Evolutionary conservation across 2,113 vertebrate species (phyloP), one percentile per base, ranked within the genome.

Genomic region (Scolopax mira): DNA sequence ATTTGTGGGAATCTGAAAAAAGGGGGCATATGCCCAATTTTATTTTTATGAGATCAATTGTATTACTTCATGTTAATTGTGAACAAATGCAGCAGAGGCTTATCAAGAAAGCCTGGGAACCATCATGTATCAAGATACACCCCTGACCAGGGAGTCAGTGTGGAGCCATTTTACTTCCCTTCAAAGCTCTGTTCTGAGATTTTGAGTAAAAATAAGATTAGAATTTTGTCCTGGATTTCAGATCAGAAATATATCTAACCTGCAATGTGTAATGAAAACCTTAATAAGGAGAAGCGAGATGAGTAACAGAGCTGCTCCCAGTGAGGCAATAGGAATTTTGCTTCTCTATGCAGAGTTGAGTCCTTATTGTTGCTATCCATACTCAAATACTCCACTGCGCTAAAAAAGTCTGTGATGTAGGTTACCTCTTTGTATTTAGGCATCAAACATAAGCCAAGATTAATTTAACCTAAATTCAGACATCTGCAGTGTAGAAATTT

Each of bases 61-160:
- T 51, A 64, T 65, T 82, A 77, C 11, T 52, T 73, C n/a, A 17
- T 54, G 35, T 51, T 72, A 86, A 93, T 66, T 90, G 21, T 55
- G 55, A 88, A 78, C 18, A 86, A 90, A 62, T 51, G 23, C 7
- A 64, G 17, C 17, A 41, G 13, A 11, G 48, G 13, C 10, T 67
- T 46, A 74, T 39, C 39, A 75, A 52, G 48, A 70, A 44, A 64
- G 22, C 17, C 35, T 61, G 41, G 33, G 61, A 92, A 64, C 31
- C 9, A 1, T 55, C 35, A 44, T 9, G 15, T 15, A 52, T 31
- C 24, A 75, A 30, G 27, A 62, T 39, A 77, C 0, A 0, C 6
- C 12, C 62, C 1, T 1, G 6, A 72, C 16, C 14, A 62, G 15
- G 9, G 41, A 66, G 65, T 22, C 69, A 84, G 31, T n/a, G 22